Evolutionary conservation across 2,797 vertebrate genomes (phyloP).

Genomic region (Myioborus miniatus): DNA sequence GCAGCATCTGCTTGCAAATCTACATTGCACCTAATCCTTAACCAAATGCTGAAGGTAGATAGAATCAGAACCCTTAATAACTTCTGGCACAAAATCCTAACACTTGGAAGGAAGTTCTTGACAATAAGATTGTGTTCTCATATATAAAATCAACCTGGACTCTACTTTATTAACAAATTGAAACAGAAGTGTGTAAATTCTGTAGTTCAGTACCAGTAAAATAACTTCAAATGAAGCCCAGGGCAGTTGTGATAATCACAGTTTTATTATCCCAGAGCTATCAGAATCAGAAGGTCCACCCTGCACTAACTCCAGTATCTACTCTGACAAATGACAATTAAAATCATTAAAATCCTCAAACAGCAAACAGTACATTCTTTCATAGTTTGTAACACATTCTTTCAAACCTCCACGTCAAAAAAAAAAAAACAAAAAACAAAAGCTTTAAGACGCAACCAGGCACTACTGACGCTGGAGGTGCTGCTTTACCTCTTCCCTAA

Average conservation of each 20-base stretch:
- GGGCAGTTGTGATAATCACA: not conserved
- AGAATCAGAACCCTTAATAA: not conserved
- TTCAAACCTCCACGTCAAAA: not conserved
- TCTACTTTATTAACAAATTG: not conserved
- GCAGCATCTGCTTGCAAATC: not conserved
- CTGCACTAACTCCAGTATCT: rapidly evolving
- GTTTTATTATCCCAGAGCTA: not conserved
- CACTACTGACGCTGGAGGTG: not conserved
- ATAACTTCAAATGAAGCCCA: not conserved
- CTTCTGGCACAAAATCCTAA: not conserved
- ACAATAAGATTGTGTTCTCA: not conserved
- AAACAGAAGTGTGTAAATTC: not conserved
- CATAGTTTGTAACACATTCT: not conserved
- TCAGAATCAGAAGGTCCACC: not conserved
- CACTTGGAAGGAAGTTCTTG: not conserved
- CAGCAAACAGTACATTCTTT: not conserved
- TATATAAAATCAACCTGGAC: not conserved
- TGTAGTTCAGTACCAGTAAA: not conserved
- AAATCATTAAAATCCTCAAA: not conserved
- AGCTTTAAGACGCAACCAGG: not conserved
- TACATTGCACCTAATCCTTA: not conserved
- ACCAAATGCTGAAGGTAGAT: not conserved
- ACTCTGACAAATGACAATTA: not conserved
- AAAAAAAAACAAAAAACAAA: not conserved
- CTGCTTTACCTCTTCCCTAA: not conserved